Base-by-base conservation (phyloP, 2,888 invertebrate species). In the Tetropium fuscum region DNA sequence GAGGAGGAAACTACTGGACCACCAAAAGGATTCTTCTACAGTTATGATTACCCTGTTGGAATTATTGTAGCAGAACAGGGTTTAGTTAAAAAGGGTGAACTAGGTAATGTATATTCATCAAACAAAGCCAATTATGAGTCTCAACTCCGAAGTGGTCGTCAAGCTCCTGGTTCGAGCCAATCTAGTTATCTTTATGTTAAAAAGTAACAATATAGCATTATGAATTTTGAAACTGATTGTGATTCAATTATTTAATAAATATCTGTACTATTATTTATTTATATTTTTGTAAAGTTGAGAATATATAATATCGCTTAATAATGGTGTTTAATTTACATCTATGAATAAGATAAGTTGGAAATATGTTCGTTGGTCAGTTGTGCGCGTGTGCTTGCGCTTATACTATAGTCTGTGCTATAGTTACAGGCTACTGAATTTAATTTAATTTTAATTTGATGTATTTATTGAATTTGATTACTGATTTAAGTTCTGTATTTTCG, bases 11-110 rank as follows among this genome's bases (percentile, higher is more conserved):
- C 67, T 2, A 69, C 68, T n/a, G 84, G 81, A 11, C 82, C 82
- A 13, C 90, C 90, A 45, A 86, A 86, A 72, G 90, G 90, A 47
- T 91, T 91, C 84, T 91, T 88, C 85, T 91, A 91, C 80, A 87
- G 85, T 71, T 88, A 87, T 80, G 85, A 86, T 69, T 90, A 90
- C 79, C 88, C 89, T 18, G 88, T 87, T n/a, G 87, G 82, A 16
- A 80, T 82, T 41, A 81, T 81, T 41, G 80, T 80, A 2, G 68
- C 74, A 3, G 79, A 80, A 60, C 74, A 77, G 41, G 77, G 71
- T 1, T 41, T 69, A 64, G 76, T 69, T 49, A 7, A 27, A 13
- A 74, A 73, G 51, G 60, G 62, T 19, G 73, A 73, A 30, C 40
- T 79, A 5, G 67, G 70, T 44, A 66, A 72, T 41, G 66, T 75